Evolutionary conservation across 2,888 invertebrate species (phyloP).

Genomic region (Dynastes tityus): DNA sequence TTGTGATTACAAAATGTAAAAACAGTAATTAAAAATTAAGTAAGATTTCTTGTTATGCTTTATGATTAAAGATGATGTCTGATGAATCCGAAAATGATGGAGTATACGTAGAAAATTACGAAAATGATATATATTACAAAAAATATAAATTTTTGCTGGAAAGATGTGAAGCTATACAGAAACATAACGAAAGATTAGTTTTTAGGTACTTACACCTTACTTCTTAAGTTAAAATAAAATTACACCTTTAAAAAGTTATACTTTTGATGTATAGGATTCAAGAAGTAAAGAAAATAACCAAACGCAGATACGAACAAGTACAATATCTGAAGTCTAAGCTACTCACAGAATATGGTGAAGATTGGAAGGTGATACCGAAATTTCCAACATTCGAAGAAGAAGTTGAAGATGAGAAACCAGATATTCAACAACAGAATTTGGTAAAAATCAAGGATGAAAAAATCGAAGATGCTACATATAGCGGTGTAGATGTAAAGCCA

Average conservation of each 20-base stretch:
- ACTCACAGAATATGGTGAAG: conserved; percentile 80
- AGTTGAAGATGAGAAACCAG: conserved; percentile 68
- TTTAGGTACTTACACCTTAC: conserved; percentile 71
- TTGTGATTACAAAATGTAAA: background rate
- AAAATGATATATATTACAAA: conserved; percentile 81
- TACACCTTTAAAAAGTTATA: conserved; percentile 55
- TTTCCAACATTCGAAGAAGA: conserved; percentile 52
- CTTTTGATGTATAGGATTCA: conserved; percentile 74
- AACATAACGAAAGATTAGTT: conserved; percentile 84
- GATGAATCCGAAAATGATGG: conserved; percentile 76
- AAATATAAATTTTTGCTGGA: conserved; percentile 83
- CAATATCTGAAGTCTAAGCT: conserved; percentile 79
- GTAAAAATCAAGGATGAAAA: conserved; percentile 66
- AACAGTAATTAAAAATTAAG: background rate
- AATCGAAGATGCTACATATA: conserved; percentile 53
- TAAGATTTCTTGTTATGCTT: background rate
- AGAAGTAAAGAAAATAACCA: conserved; percentile 80
- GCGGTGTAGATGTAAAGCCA: conserved; percentile 16
- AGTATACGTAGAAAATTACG: conserved; percentile 70
- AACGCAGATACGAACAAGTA: conserved; percentile 79
- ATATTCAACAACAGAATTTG: conserved; percentile 57
- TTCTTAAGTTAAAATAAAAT: conserved; percentile 54
- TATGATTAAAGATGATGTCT: conserved; percentile 71
- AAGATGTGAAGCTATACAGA: conserved; percentile 83
- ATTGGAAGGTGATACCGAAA: conserved; percentile 72